A percentile compares a stretch with the other conserved stretches of the same genome.
These are phyloP conservation scores for Corynorhinus townsendii DNA, from an alignment of 2,113 vertebrate species.

Conservation along the genomic window DNA sequence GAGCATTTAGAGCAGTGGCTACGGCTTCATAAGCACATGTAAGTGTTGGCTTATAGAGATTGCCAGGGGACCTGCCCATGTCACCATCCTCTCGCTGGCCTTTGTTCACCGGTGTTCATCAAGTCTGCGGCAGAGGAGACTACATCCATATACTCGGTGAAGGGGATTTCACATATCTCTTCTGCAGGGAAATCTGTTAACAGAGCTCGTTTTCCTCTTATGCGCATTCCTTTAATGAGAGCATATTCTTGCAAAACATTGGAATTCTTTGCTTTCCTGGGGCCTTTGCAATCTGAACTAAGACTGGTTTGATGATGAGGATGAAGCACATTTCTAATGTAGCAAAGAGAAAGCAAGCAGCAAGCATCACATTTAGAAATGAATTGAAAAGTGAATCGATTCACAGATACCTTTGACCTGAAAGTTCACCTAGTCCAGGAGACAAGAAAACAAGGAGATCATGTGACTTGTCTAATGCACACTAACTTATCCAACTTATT, in stretches of 20 bases:
- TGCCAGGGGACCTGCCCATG: not conserved
- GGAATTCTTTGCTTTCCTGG: slow-evolving; percentile 51
- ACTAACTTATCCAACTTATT: slow-evolving; percentile 27
- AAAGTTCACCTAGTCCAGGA: slow-evolving; percentile 36
- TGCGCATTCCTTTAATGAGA: slow-evolving; percentile 51
- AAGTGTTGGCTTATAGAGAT: not conserved
- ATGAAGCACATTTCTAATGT: slow-evolving; percentile 27
- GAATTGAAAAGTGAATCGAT: slow-evolving; percentile 40
- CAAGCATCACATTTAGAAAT: slow-evolving; percentile 49
- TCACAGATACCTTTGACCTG: slow-evolving; percentile 39
- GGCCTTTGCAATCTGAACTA: slow-evolving; percentile 46
- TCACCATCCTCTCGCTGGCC: not conserved
- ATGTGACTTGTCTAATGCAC: slow-evolving; percentile 27
- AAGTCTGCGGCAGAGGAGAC: not conserved
- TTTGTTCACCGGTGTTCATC: not conserved
- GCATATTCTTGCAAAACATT: slow-evolving; percentile 63
- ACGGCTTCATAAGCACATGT: not conserved
- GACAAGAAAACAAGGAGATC: slow-evolving; percentile 43
- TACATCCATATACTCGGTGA: not conserved
- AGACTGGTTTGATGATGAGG: slow-evolving; percentile 50
- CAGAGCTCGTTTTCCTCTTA: slow-evolving; percentile 39
- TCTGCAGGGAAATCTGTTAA: slow-evolving; percentile 28
- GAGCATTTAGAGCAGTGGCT: not conserved
- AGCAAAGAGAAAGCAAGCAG: slow-evolving; percentile 2
- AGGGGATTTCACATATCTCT: not conserved